Conservation (phyloP, 2,888 invertebrate genomes). For the Argyresthia albistria region DNA sequence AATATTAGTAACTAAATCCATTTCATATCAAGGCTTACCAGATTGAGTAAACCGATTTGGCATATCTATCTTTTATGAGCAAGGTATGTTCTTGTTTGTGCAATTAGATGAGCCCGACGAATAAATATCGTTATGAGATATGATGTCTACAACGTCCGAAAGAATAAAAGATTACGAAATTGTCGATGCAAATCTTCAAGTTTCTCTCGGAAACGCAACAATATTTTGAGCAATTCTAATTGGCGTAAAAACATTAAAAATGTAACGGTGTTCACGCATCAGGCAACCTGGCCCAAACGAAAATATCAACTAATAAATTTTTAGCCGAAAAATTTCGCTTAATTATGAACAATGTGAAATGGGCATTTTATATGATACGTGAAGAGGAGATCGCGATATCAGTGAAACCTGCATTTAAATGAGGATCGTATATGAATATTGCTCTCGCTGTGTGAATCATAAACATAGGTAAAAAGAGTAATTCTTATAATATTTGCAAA, state of each 20-base stretch:
- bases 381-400: slow-evolving; percentile 25
- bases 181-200: neutral
- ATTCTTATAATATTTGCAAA: too few species aligned
- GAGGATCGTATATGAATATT: neutral
- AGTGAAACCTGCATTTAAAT: slow-evolving; percentile 7
- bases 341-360: slow-evolving; percentile 34
- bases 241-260: slow-evolving; percentile 8
- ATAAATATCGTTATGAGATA: neutral
- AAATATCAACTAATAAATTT: slow-evolving; percentile 4
- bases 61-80: neutral
- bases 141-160: neutral
- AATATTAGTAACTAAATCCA: neutral
- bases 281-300: neutral
- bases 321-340: slow-evolving; percentile 14
- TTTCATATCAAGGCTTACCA: too few species aligned
- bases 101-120: neutral
- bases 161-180: neutral
- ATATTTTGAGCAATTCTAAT: slow-evolving; percentile 6
- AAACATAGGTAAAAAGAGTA: too few species aligned
- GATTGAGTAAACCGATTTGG: too few species aligned
- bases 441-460: too few species aligned
- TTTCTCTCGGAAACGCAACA: slow-evolving; percentile 2
- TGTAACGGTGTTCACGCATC: slow-evolving; percentile 11
- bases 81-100: neutral
- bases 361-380: slow-evolving; percentile 34